Conservation (phyloP, 2,888 invertebrate species). For the Frankliniella fusca region DNA sequence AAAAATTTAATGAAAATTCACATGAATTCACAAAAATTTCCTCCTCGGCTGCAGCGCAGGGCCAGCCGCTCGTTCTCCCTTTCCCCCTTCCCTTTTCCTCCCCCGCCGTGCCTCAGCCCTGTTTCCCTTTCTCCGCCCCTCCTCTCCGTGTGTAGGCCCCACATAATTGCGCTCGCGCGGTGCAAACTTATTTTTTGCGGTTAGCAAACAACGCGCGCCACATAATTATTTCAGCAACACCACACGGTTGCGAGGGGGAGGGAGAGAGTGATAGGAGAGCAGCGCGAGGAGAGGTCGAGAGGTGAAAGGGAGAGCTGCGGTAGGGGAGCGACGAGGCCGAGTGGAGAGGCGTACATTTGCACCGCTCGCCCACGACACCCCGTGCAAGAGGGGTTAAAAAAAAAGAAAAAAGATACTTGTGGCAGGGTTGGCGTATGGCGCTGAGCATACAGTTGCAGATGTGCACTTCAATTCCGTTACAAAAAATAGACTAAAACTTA, state of each 20-base stretch:
- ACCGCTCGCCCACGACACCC: neutral
- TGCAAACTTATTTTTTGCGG: constrained; percentile 15
- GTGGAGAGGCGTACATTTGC: neutral
- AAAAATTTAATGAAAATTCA: too few relatives aligned
- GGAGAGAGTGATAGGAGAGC: neutral
- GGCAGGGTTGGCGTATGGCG: too few relatives aligned
- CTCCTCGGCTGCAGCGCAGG: neutral
- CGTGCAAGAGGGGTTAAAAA: too few relatives aligned
- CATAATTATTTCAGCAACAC: constrained; percentile 3
- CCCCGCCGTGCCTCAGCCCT: neutral
- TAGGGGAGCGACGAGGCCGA: neutral
- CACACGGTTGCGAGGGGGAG: neutral
- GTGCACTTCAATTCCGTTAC: too few relatives aligned
- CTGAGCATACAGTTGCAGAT: too few relatives aligned
- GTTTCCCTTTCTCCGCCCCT: neutral
- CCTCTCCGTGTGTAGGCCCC: neutral
- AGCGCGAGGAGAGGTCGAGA: neutral
- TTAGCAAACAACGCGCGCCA: neutral
- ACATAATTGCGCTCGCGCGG: neutral
- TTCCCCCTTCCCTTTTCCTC: neutral
- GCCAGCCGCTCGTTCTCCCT: neutral
- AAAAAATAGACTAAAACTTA: too few relatives aligned
- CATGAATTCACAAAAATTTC: too few relatives aligned
- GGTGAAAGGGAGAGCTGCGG: neutral
- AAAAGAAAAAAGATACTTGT: too few relatives aligned